These are phyloP conservation scores for Orestias chungarensis DNA, from an alignment of 2,797 vertebrate genomes.

Conservation along the genomic window DNA sequence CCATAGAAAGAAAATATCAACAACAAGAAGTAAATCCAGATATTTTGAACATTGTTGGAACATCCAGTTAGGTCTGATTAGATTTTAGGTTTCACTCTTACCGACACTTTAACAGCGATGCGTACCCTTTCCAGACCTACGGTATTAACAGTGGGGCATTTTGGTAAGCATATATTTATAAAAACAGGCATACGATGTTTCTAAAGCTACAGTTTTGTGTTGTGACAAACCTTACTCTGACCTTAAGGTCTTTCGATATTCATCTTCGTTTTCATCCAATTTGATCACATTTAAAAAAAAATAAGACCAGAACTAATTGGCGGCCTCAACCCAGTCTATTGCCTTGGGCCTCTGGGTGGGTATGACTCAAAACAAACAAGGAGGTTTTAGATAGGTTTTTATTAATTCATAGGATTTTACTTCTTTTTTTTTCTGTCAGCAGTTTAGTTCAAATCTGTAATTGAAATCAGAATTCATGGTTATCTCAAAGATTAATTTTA, in stretches of 20 bases:
- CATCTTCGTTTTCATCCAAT: slow-evolving; percentile 19
- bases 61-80: background rate
- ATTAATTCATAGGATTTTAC: slow-evolving; percentile 13
- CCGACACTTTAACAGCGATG: background rate
- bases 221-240: background rate
- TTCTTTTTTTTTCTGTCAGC: slow-evolving; percentile 29
- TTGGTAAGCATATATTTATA: background rate
- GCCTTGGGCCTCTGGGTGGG: slow-evolving; percentile 12
- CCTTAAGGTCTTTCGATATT: slow-evolving; percentile 4
- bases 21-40: background rate
- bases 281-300: slow-evolving; percentile 2
- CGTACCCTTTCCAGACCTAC: background rate
- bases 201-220: background rate
- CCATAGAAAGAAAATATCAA: background rate
- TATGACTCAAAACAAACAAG: slow-evolving; percentile 41
- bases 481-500: slow-evolving; percentile 23
- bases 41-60: background rate
- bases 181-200: background rate
- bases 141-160: background rate
- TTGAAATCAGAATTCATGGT: slow-evolving; percentile 28
- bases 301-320: slow-evolving; percentile 9
- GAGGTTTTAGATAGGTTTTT: slow-evolving; percentile 41
- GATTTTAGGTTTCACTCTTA: background rate
- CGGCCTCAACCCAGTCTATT: slow-evolving; percentile 7
- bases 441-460: slow-evolving; percentile 56